Base-by-base conservation (phyloP, 1,140 invertebrate species). In the Cotesia chilonis region DNA sequence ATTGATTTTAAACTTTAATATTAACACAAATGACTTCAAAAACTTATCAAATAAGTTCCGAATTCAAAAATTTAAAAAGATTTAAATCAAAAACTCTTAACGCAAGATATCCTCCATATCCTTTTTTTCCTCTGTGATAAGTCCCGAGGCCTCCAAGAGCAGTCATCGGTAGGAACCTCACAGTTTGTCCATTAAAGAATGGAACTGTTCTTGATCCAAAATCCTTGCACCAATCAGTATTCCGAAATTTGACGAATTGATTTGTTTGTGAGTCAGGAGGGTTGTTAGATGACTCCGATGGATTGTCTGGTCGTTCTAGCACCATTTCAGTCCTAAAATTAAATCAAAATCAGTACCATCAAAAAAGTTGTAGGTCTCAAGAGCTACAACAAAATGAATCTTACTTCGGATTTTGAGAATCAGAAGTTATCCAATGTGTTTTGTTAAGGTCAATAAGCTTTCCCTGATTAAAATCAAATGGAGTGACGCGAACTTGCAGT, bases 231-330 rank as follows among this genome's bases (percentile, higher is more conserved):
- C 37, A 2, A 38, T 63, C 60, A 37, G 60, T 37, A n/a, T 36
- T 3, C n/a, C 60, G 28, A 38, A 63, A 63, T 38, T 63, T 63
- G 9, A 63, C n/a, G 35, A 63, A 63, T 37, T 63, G 35, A 38
- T 38, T n/a, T 4, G 41, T 47, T 37, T 3, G 3, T 12, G 7
- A n/a, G 35, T 37, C 12, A 12, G 12, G 12, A n/a, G 10, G 3
- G 37, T 63, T 63, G 4, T 37, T 38, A 37, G 10, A 12, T n/a
- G 35, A 38, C 9, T 63, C 37, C 37, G 14, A n/a, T n/a, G 60
- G 41, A 6, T 47, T 47, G 41, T 47, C 41, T 9, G 41, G 41
- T 9, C 5, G 6, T 7, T 47, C 41, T 47, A 47, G 41, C 5
- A 10, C 6, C 41, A 47, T 1, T 47, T 47, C 41, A 7, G 6